Evolutionary conservation across 2,888 invertebrate genomes (phyloP).

Genomic region (Eustalomyia histrio): DNA sequence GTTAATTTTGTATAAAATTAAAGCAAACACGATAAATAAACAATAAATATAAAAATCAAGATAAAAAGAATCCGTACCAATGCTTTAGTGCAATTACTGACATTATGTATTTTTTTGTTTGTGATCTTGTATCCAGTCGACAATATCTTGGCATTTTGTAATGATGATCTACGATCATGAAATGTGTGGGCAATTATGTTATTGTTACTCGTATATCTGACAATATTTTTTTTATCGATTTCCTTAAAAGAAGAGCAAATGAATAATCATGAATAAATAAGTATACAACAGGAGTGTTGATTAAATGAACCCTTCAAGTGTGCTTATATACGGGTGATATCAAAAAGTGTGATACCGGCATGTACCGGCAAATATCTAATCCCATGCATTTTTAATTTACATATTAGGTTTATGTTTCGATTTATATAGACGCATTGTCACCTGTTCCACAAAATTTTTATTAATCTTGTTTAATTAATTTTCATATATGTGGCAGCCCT

Average conservation of each 20-base stretch:
- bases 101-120: conserved; percentile 8
- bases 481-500: too few species aligned
- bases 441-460: too few species aligned
- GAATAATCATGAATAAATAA: too few species aligned
- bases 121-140: conserved; percentile 33
- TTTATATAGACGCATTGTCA: too few species aligned
- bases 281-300: conserved; percentile 43
- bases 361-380: too few species aligned
- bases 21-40: neutral
- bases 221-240: conserved; percentile 40
- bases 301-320: conserved; percentile 15
- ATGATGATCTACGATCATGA: conserved; percentile 59
- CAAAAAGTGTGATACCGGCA: too few species aligned
- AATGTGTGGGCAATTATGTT: conserved; percentile 61
- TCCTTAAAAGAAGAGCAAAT: conserved; percentile 17
- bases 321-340: too few species aligned
- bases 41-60: conserved; percentile 11
- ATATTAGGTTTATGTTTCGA: too few species aligned
- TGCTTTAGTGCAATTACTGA: conserved; percentile 41
- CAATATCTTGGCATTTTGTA: conserved; percentile 45
- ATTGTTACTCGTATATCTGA: conserved; percentile 33
- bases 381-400: too few species aligned
- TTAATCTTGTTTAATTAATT: too few species aligned
- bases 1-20: neutral
- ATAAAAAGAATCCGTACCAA: conserved; percentile 1